phyloP scores from a whole-genome alignment of 2,113 vertebrate genomes.

The Felis chaus region DNA sequence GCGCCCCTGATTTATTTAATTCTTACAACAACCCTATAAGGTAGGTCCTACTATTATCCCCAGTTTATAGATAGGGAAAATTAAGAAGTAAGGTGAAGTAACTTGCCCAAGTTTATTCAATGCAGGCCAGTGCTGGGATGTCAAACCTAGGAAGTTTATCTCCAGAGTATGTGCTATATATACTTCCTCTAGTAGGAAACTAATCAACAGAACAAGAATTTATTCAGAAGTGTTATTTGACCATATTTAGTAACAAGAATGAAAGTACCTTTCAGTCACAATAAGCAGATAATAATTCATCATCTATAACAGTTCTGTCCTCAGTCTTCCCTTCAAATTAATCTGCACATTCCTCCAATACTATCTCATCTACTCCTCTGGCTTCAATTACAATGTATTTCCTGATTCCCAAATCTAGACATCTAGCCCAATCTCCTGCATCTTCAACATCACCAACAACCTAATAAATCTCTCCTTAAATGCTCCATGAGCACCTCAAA shows the following conservation, averaged over 20 bases:
- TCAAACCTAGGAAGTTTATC: not conserved
- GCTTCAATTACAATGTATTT: not conserved
- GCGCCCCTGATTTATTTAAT: not conserved
- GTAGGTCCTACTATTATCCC: not conserved
- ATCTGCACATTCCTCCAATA: not conserved
- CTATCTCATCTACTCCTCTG: not conserved
- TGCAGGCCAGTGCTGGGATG: not conserved
- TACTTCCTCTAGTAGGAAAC: not conserved
- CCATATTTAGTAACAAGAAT: not conserved
- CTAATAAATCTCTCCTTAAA: not conserved
- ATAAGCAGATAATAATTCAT: not conserved
- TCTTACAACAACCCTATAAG: not conserved
- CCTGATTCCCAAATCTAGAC: not conserved
- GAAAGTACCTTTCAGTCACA: conserved; percentile 14
- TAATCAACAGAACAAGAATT: not conserved
- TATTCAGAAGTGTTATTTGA: not conserved
- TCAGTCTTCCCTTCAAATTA: not conserved
- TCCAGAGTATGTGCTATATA: not conserved
- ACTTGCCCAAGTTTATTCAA: not conserved
- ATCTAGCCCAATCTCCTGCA: not conserved
- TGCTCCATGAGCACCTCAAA: not conserved
- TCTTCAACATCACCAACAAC: conserved; percentile 5
- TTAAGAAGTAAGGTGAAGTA: not conserved
- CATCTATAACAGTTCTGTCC: not conserved
- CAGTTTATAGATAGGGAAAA: not conserved